Base-by-base conservation (phyloP, 2,797 vertebrate species). In the Betta splendens region DNA sequence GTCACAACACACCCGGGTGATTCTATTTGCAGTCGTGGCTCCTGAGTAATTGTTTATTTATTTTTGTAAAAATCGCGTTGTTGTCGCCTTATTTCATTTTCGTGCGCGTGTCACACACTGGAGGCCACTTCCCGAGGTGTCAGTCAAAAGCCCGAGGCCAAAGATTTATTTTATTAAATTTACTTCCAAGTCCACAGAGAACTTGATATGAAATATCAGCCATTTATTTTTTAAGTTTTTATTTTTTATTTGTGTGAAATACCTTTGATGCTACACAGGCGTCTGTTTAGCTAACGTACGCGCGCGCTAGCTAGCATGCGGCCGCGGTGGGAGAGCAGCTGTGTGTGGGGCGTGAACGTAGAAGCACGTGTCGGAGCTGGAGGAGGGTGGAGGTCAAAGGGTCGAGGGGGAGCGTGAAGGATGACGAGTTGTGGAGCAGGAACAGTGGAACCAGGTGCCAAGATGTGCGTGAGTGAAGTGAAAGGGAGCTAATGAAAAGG, bases 11-110 rank as follows among this genome's bases (percentile, higher is more conserved):
- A 53, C 43, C 69, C 37, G 20, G 32, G 57, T 46, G 65, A 51
- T 26, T 37, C 40, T 46, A 11, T 20, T 37, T 56, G 52, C 59
- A 68, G 74, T 68, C 76, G 69, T 77, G 75, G 64, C 45, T 67
- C 69, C 64, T 59, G 54, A 39, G 11, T 73, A 49, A 17, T 31
- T 62, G 15, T 65, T 57, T 64, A 18, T 67, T 64, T n/a, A n/a
- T 75, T 64, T 60, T 68, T 77, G 38, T 71, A 15, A 60, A 69
- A 66, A 67, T 26, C 53, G 62, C 55, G 42, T 57, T 45, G 56
- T 21, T 5, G 40, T 67, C 73, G 64, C 67, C 60, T 79, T 75
- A 65, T 65, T 78, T 78, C 60, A 52, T 71, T 72, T 59, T 40
- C 43, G 62, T 35, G 31, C 12, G 1, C 69, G 38, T 58, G 9